These are phyloP conservation scores for Cirrhinus mrigala DNA, from an alignment of 2,797 vertebrate genomes.

Conservation along the genomic window DNA sequence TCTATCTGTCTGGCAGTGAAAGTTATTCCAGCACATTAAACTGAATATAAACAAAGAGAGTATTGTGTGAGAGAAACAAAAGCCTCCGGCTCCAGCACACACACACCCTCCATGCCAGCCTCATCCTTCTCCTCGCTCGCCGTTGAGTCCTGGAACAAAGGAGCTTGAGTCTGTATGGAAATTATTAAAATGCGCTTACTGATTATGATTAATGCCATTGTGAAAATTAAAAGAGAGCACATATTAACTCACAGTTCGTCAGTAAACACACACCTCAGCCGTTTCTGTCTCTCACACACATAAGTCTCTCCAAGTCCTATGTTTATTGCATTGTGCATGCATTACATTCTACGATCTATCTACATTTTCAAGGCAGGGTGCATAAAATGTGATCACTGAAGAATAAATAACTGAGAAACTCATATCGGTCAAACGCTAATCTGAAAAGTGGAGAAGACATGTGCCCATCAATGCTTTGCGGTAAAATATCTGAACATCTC, in stretches of 20 bases:
- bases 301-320: background rate
- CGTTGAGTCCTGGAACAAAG: constrained; percentile 40
- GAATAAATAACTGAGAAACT: background rate
- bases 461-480: background rate
- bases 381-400: background rate
- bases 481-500: background rate
- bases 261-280: constrained; percentile 10
- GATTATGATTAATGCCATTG: constrained; percentile 60
- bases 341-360: background rate
- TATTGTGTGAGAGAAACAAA: constrained; percentile 63
- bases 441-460: background rate
- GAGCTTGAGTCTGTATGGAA: constrained; percentile 50
- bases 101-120: constrained; percentile 25
- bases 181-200: constrained; percentile 59
- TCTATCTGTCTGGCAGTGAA: constrained; percentile 23
- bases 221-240: constrained; percentile 39
- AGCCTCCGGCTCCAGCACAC: constrained; percentile 36
- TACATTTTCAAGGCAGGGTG: constrained; percentile 5
- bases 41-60: constrained; percentile 61
- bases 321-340: background rate
- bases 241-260: constrained; percentile 13
- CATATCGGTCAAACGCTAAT: background rate
- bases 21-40: constrained; percentile 54
- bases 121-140: constrained; percentile 21
- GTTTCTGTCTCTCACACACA: constrained; percentile 52